Evolutionary conservation across 2,888 invertebrate genomes (phyloP), one percentile per base, ranked within the genome.

Genomic region (Drosophila mercatorum): DNA sequence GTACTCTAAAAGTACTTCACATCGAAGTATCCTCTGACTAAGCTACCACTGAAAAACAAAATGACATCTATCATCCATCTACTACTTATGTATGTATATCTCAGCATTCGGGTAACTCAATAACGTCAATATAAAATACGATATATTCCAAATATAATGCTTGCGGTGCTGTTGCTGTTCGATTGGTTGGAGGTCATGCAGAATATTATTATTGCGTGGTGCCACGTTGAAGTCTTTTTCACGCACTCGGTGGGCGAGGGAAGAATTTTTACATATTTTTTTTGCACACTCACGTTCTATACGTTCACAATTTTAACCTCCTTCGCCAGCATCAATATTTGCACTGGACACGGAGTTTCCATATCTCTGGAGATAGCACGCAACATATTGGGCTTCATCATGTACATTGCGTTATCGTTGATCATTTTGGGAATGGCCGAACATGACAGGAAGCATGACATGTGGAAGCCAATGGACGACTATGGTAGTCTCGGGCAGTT

Each of bases 311-410:
- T 79, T 3, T 6, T 73, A 11, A 74, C 75, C 0, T 1, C 72
- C 0, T 87, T 72, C 38, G 71, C 71, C 34, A 74, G 78, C 61
- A 73, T 83, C 26, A 80, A 79, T 31, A 51, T 81, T 14, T 84
- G 84, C 53, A 72, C 75, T 0, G 75, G 75, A 0, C 28, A 69
- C 34, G 0, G 1, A 6, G 14, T 38, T 3, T 57, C 46, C 12
- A 31, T 69, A 1, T 11, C 1, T 28, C 49, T 5, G 87, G 87
- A 87, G n/a, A 52, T 87, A 1, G 0, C 60, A 2, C 69, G 80
- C 1, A 26, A 71, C 2, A 2, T 71, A 0, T 0, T n/a, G 0
- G 78, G 63, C 0, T 75, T 61, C 3, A 0, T 81, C 0, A 0
- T 62, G 6, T 80, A 81, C 10, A 55, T 65, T 0, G 0, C 41